phyloP scores from a whole-genome alignment of 2,888 invertebrate genomes.

The Tipula helvola region DNA sequence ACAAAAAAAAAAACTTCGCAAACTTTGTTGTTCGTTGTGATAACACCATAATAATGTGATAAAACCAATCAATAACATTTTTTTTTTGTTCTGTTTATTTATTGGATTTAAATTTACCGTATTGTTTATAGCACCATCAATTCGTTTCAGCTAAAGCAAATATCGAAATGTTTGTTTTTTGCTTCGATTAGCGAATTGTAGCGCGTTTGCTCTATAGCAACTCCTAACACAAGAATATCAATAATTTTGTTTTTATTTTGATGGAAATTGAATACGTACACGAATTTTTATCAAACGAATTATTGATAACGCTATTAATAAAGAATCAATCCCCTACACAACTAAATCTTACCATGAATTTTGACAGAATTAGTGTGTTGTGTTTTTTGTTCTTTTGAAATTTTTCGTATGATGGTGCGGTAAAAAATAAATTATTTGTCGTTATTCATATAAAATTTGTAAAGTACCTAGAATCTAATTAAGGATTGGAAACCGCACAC shows the following conservation, averaged over 20 bases:
- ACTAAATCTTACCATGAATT: no score
- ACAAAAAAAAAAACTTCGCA: background rate
- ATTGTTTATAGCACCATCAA: background rate
- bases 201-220: background rate
- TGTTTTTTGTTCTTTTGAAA: background rate
- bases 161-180: background rate
- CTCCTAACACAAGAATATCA: background rate
- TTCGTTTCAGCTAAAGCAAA: background rate
- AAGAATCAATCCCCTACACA: no score
- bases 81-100: background rate
- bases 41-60: background rate
- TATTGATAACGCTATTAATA: background rate
- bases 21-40: background rate
- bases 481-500: background rate
- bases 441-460: background rate
- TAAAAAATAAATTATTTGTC: background rate
- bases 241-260: background rate
- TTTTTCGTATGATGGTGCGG: background rate
- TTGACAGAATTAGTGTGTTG: no score
- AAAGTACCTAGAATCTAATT: background rate
- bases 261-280: background rate
- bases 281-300: background rate
- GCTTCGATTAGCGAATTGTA: background rate
- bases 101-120: background rate
- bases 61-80: background rate